Percentiles rank a stretch among this genome's conserved stretches.
phyloP scores from a whole-genome alignment of 2,113 vertebrate genomes.

The Oxyura jamaicensis region DNA sequence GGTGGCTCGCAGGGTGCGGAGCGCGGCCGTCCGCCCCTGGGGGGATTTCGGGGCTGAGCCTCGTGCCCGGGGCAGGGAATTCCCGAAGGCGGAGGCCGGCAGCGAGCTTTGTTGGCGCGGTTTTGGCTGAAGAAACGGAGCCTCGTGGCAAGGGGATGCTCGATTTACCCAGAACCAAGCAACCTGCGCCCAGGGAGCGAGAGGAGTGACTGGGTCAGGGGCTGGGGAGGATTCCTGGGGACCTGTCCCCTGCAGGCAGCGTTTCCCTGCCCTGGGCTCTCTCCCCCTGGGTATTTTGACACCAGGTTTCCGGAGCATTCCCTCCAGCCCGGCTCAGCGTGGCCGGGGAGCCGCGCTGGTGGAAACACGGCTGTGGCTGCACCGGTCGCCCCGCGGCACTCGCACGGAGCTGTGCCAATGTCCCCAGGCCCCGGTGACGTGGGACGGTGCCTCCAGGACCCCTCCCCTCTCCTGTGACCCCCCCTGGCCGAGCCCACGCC shows the following conservation, averaged over 20 bases:
- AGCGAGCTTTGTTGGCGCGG: rapidly evolving
- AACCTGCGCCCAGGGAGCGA: rapidly evolving
- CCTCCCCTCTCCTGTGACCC: rapidly evolving
- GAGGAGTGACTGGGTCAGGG: not conserved
- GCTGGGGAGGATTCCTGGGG: not conserved
- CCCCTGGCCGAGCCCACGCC: not conserved
- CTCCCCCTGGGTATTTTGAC: not conserved
- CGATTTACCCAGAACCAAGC: too few species aligned
- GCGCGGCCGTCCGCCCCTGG: too few species aligned
- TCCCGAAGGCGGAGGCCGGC: not conserved
- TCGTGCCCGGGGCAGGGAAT: not conserved
- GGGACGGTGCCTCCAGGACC: not conserved
- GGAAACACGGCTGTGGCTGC: rapidly evolving
- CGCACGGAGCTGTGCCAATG: rapidly evolving
- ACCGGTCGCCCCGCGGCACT: rapidly evolving
- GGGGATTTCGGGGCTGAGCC: not conserved
- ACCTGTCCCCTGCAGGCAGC: not conserved
- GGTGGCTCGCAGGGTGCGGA: too few species aligned
- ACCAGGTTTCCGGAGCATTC: not conserved
- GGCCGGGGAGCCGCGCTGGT: not conserved
- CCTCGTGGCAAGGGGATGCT: rapidly evolving
- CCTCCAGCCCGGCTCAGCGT: not conserved
- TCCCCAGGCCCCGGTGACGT: not conserved
- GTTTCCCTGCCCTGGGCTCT: not conserved
- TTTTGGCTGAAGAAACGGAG: rapidly evolving